Evolutionary conservation across 2,888 invertebrate genomes (phyloP), one percentile per base, ranked within the genome.

Genomic region (Muscina levida): DNA sequence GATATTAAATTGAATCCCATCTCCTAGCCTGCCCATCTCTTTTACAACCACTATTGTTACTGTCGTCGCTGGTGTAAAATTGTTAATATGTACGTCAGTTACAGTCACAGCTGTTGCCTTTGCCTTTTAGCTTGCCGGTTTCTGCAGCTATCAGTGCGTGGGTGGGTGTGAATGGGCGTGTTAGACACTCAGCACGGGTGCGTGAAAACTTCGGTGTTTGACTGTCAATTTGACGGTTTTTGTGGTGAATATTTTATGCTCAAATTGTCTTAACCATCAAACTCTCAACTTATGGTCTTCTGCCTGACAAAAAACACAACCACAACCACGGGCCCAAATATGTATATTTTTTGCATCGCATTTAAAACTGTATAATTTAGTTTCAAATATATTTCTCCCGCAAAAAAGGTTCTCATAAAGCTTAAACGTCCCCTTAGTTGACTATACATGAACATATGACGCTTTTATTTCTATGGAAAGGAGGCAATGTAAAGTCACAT

Each of bases 201-300:
- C n/a, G 15, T 48, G 19, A 39, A 39, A 59, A 48, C 2, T 8
- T 26, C 46, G 44, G 53, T 65, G 56, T 48, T 44, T 5, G 0
- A 8, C 48, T 46, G 46, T 5, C 8, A 31, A 13, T 44, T 24
- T 51, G 15, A 1, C 31, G 57, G 19, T 22, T 57, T 70, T 48
- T 46, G 66, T 48, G 65, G 57, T 66, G 66, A 78, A 78, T 73
- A 73, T 78, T 66, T 78, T 78, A 74, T 66, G 51, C 66, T 71
- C 13, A 70, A 72, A 74, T 68, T 65, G 24, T 70, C 39, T 57
- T 57, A 70, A 65, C 66, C 70, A 71, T 78, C 39, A 71, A 70
- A 57, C 46, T 78, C 44, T 24, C 24, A 42, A 53, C 46, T 19
- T 73, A 44, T 46, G 46, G 65, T 44, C 37, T n/a, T 24, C 62